These are phyloP conservation scores for Centruroides vittatus DNA, from an alignment of 1,140 invertebrate genomes.

Conservation along the genomic window DNA sequence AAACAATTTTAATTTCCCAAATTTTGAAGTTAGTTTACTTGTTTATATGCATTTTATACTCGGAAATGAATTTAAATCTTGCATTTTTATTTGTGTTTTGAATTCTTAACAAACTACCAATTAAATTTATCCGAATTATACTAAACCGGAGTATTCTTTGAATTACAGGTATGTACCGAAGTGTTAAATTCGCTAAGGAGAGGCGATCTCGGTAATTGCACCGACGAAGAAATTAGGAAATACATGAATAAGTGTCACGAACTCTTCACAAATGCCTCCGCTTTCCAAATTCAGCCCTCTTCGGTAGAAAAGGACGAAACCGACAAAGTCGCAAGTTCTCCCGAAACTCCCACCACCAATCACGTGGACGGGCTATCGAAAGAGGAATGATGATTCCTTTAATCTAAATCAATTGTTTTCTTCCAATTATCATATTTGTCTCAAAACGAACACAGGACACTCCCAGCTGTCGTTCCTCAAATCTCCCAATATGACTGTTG, in stretches of 20 bases:
- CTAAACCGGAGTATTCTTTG: not conserved
- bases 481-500: too few relatives aligned
- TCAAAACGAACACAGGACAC: too few relatives aligned
- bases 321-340: not conserved
- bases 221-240: constrained; percentile 43
- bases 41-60: too few relatives aligned
- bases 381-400: constrained; percentile 13
- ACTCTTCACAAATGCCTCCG: constrained; percentile 43
- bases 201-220: constrained; percentile 58
- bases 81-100: too few relatives aligned
- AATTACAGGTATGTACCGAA: constrained; percentile 52
- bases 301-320: not conserved
- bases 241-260: constrained; percentile 54
- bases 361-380: constrained; percentile 16
- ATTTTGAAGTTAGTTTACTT: too few relatives aligned
- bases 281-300: constrained; percentile 23
- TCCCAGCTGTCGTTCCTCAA: too few relatives aligned
- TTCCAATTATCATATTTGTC: too few relatives aligned
- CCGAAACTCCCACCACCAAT: constrained; percentile 8
- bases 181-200: constrained; percentile 56
- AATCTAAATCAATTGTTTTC: not conserved
- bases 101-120: too few relatives aligned
- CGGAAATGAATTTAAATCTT: too few relatives aligned
- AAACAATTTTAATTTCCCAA: too few relatives aligned
- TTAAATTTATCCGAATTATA: not conserved